Evolutionary conservation across 2,113 vertebrate genomes (phyloP), one percentile per base, ranked within the genome.

Genomic region (Charadrius vociferus): DNA sequence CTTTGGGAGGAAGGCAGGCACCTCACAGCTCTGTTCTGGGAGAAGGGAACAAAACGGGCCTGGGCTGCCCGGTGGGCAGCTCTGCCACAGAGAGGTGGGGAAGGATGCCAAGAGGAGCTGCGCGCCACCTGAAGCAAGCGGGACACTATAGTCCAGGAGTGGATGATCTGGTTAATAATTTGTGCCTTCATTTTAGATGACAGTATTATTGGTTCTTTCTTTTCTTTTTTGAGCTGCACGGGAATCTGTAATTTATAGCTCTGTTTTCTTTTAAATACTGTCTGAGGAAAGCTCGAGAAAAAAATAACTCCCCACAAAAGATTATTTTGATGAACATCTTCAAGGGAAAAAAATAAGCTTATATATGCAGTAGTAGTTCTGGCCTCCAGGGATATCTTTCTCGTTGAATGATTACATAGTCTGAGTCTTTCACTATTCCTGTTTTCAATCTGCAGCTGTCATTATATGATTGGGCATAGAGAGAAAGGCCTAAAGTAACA

Each of bases 311-410:
- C n/a, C 17, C 67, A 86, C 21, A 77, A 94, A 96, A 88, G 66
- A 91, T 85, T 86, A 78, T 79, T 97, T 98, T 96, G 96, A 93
- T 77, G 86, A 96, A 91, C 89, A 96, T 80, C 82, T 98, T 97
- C 58, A 93, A 85, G 88, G 62, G 55, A 86, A 95, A 96, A 96
- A 96, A 95, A 95, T 86, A 95, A 94, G 77, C 81, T 94, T 95
- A 91, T 95, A 79, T 72, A 86, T 94, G 88, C 78, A 90, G 90
- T 94, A 88, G 87, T 93, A 95, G 87, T 82, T 80, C 53, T 66
- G 80, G 86, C 93, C 94, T 87, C 66, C 66, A 82, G 93, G 86
- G 86, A 79, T 80, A 62, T 77, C 86, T 96, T 97, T 97, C 92
- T 95, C 71, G 72, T 55, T 78, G 83, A 97, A 91, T 92, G 95